phyloP scores from a whole-genome alignment of 1,140 invertebrate genomes.

The Berghia stephanieae region DNA sequence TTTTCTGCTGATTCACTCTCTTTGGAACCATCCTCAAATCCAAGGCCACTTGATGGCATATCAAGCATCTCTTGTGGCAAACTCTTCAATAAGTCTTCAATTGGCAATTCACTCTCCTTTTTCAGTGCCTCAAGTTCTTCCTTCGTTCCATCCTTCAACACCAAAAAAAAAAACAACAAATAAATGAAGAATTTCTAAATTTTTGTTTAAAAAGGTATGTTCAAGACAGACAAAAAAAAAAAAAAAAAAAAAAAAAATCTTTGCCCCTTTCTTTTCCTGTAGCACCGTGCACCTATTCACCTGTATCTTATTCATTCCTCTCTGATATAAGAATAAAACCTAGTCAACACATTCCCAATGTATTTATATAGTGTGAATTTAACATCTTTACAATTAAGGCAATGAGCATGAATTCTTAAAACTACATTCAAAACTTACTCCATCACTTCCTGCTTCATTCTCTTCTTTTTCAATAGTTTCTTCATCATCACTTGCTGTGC shows the following conservation, averaged over 20 bases:
- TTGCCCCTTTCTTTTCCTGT: neutral
- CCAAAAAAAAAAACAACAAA: neutral
- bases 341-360: no score
- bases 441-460: slow-evolving; percentile 72
- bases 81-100: slow-evolving; percentile 78
- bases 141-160: slow-evolving; percentile 69
- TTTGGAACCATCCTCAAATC: slow-evolving; percentile 69
- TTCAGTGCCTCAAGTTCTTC: slow-evolving; percentile 85
- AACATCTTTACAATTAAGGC: no score
- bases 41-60: slow-evolving; percentile 34
- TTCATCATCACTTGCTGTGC: slow-evolving; percentile 86
- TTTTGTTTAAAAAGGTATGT: neutral
- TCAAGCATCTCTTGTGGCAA: slow-evolving; percentile 63
- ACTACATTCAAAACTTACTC: slow-evolving; percentile 36
- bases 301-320: no score
- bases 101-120: slow-evolving; percentile 88
- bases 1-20: neutral
- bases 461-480: slow-evolving; percentile 95
- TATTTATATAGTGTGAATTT: no score
- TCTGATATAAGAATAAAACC: no score
- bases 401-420: no score
- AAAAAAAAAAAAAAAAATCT: slow-evolving; percentile 10
- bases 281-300: no score
- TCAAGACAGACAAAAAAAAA: neutral
- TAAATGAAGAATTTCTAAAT: neutral